phyloP scores from a whole-genome alignment of 2,888 invertebrate genomes.

The Acleris holmiana region DNA sequence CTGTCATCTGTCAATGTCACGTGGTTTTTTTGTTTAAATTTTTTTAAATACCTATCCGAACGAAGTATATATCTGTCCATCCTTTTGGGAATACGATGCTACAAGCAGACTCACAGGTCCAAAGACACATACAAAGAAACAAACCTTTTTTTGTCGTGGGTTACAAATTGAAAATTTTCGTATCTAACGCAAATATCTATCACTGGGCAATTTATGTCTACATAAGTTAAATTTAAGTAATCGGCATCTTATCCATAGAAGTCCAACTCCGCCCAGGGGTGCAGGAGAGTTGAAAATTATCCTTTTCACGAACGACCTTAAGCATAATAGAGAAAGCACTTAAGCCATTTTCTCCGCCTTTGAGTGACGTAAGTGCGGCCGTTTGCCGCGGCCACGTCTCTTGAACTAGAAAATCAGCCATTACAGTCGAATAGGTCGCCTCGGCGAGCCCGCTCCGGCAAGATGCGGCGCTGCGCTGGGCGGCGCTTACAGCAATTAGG shows the following conservation, averaged over 20 bases:
- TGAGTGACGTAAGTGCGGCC: constrained; percentile 83
- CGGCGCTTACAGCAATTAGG: constrained; percentile 82
- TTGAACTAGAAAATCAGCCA: constrained; percentile 83
- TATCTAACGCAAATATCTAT: no score
- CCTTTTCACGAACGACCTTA: constrained; percentile 84
- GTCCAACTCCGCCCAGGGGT: constrained; percentile 62
- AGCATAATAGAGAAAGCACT: constrained; percentile 85
- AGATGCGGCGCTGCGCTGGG: constrained; percentile 77
- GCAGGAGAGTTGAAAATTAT: constrained; percentile 83
- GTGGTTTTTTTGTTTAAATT: no score
- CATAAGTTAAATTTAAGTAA: no score
- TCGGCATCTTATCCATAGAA: constrained; percentile 56
- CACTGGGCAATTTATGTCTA: no score
- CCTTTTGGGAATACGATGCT: no score
- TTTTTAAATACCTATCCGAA: no score
- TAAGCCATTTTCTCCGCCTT: constrained; percentile 85
- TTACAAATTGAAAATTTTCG: no score
- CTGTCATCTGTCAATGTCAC: no score
- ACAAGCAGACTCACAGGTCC: no score
- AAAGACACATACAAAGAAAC: no score
- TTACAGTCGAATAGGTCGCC: constrained; percentile 68
- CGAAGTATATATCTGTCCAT: no score
- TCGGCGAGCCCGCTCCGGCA: constrained; percentile 65
- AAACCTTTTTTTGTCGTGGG: no score
- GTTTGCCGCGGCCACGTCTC: constrained; percentile 78